phyloP scores from a whole-genome alignment of 2,797 vertebrate species.

The Brotula barbata region DNA sequence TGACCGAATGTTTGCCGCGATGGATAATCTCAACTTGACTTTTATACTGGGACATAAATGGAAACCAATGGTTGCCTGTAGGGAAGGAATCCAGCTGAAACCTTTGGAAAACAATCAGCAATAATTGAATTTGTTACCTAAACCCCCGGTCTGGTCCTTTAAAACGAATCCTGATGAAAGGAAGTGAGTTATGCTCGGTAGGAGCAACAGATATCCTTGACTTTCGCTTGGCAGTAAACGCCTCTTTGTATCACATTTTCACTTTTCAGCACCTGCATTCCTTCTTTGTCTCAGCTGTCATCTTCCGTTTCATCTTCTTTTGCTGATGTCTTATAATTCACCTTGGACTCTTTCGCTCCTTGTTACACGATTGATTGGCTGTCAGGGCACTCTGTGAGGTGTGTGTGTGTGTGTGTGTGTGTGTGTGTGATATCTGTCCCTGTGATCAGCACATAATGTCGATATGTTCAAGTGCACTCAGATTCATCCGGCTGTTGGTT shows the following conservation, averaged over 20 bases:
- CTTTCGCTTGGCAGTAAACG: conserved; percentile 6
- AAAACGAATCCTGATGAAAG: not conserved
- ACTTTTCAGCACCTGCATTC: conserved; percentile 17
- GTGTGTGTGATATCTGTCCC: conserved; percentile 7
- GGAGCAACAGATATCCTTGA: not conserved
- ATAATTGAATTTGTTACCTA: no score
- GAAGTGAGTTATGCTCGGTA: not conserved
- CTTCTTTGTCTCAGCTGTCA: conserved; percentile 10
- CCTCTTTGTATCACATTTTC: conserved; percentile 17
- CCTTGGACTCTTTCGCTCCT: conserved; percentile 19
- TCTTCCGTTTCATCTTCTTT: conserved; percentile 11
- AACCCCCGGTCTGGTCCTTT: not conserved
- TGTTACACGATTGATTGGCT: conserved; percentile 3
- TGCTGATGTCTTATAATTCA: conserved; percentile 24
- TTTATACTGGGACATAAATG: no score
- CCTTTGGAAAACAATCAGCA: no score
- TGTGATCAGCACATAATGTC: conserved; percentile 11
- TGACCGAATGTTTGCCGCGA: no score
- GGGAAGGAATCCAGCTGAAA: no score
- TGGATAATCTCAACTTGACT: no score
- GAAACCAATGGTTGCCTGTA: no score
- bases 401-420: conserved; percentile 13
- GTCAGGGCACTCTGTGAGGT: conserved; percentile 10
- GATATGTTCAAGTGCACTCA: conserved; percentile 27
- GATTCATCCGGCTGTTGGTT: conserved; percentile 27